Percentiles rank a stretch among this genome's conserved stretches.
These are phyloP conservation scores for Sipha maydis DNA, from an alignment of 2,888 invertebrate genomes.

Conservation along the genomic window DNA sequence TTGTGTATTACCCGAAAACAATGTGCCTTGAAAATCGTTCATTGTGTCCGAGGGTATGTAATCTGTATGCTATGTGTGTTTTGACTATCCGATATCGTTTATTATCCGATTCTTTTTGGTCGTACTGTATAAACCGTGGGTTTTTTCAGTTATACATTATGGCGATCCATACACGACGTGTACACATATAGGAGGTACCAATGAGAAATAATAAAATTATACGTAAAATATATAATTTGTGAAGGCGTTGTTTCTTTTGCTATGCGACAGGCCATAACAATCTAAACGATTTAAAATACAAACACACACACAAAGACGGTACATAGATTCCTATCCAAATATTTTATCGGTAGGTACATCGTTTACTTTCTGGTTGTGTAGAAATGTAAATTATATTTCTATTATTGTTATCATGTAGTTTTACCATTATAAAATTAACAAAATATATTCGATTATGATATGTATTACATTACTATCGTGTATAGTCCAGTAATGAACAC, in stretches of 20 bases:
- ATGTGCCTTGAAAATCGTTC: conserved; percentile 37
- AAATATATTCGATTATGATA: no score
- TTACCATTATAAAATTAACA: no score
- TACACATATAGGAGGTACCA: not conserved
- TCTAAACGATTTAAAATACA: not conserved
- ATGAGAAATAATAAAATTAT: no score
- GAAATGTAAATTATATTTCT: no score
- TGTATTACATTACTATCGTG: no score
- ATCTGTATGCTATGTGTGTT: not conserved
- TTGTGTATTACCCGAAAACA: conserved; percentile 47
- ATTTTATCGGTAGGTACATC: no score
- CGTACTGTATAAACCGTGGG: not conserved
- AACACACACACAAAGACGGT: no score
- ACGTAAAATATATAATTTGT: not conserved
- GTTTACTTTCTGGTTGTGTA: no score
- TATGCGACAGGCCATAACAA: not conserved
- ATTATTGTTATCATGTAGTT: no score
- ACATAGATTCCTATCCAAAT: no score
- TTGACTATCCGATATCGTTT: conserved; percentile 17
- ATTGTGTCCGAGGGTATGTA: conserved; percentile 40
- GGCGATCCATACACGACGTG: not conserved
- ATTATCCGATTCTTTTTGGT: not conserved
- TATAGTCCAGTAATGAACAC: no score
- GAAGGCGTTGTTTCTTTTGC: not conserved
- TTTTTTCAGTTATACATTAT: not conserved